phyloP scores from a whole-genome alignment of 2,888 invertebrate genomes.

The Philhelius pedissequus region DNA sequence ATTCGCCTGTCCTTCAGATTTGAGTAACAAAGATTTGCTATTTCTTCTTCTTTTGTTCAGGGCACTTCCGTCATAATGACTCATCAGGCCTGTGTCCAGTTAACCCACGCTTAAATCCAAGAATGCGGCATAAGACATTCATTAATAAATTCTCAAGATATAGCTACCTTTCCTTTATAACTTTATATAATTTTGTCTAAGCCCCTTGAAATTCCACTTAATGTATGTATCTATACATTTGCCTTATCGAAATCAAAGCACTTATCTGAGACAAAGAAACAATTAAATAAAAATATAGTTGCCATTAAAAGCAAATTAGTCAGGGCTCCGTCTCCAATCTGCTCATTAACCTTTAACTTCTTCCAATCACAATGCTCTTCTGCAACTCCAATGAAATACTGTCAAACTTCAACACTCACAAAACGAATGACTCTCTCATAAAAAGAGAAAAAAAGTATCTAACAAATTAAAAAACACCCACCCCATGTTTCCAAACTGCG shows the following conservation, averaged over 20 bases:
- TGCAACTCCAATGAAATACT: not conserved
- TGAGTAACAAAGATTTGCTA: too few species aligned
- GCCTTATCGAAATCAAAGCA: not conserved
- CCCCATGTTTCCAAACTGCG: slow-evolving; percentile 17
- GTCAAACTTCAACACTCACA: slow-evolving; percentile 17
- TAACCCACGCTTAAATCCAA: too few species aligned
- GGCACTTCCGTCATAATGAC: too few species aligned
- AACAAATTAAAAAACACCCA: not conserved
- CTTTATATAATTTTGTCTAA: not conserved
- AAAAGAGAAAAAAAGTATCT: not conserved
- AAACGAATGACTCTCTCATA: slow-evolving; percentile 8
- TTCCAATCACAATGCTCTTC: not conserved
- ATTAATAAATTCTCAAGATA: not conserved
- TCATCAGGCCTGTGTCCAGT: too few species aligned
- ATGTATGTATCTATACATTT: too few species aligned
- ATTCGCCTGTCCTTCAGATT: too few species aligned
- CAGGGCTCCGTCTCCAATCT: not conserved
- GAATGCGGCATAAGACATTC: too few species aligned
- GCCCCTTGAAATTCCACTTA: too few species aligned
- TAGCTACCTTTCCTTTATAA: not conserved
- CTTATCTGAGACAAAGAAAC: not conserved
- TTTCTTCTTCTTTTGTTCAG: too few species aligned
- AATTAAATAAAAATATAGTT: slow-evolving; percentile 13
- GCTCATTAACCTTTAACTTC: slow-evolving; percentile 25
- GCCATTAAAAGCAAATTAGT: slow-evolving; percentile 48